Base-by-base conservation (phyloP, 2,888 invertebrate species). In the Vandiemenella viatica region DNA sequence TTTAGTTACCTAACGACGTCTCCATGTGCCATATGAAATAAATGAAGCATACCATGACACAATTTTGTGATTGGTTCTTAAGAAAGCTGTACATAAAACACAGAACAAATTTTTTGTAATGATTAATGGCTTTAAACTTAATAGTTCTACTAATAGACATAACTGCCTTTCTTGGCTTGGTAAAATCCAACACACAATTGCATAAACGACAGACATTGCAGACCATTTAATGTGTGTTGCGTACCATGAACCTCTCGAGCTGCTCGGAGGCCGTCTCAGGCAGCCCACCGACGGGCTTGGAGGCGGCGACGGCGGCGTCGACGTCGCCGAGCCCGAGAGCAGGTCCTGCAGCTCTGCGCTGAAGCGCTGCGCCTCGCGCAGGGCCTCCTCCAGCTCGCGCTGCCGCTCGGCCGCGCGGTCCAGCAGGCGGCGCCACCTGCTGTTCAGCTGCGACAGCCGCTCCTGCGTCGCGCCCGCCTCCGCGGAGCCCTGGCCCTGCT, bases 191-290 rank as follows among this genome's bases (percentile, higher is more conserved):
- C n/a, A n/a, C n/a, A n/a, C n/a, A n/a, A n/a, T n/a, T n/a, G n/a
- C n/a, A n/a, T n/a, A n/a, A n/a, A n/a, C n/a, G n/a, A n/a, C n/a
- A n/a, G n/a, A n/a, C n/a, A n/a, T n/a, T n/a, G n/a, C n/a, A n/a
- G n/a, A n/a, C n/a, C n/a, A n/a, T n/a, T n/a, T n/a, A n/a, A n/a
- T n/a, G n/a, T n/a, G n/a, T n/a, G n/a, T 17, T 17, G 47, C 63
- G 57, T 55, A 84, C 87, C 90, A 95, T 92, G 64, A 98, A 98
- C 49, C 93, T 77, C 63, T 96, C 92, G 0, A 98, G 75, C 65
- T 98, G 98, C 66, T 96, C 95, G 0, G 86, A 81, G 0, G 97
- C 97, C 1, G 97, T 97, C 70, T 99, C 98, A 0, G 98, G 98
- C 32, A 98, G 73, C 4, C 97, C 98, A 10, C 97, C 98, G 10